Percentiles rank a stretch among this genome's conserved stretches.
phyloP scores from a whole-genome alignment of 2,888 invertebrate genomes.

The Amphiduros pacificus region DNA sequence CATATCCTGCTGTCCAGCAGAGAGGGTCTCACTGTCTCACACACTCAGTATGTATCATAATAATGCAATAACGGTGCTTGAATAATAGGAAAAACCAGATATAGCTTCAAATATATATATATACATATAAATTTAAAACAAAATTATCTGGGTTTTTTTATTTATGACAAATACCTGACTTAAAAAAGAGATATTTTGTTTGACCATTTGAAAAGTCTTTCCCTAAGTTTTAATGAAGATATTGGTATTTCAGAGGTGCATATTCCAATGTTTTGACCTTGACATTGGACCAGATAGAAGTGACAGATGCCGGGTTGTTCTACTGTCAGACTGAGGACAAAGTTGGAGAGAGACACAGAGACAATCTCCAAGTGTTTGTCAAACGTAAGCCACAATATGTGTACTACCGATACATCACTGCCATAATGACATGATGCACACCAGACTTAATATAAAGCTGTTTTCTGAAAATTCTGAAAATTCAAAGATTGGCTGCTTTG shows the following conservation, averaged over 20 bases:
- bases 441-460: too few species aligned
- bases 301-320: constrained; percentile 10
- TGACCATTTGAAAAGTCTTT: too few species aligned
- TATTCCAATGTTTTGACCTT: constrained; percentile 9
- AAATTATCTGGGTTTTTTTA: too few species aligned
- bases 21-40: background rate
- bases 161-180: too few species aligned
- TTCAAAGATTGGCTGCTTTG: too few species aligned
- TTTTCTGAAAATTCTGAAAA: too few species aligned
- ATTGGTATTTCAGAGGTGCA: constrained; percentile 13
- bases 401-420: too few species aligned
- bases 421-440: too few species aligned
- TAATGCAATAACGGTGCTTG: background rate
- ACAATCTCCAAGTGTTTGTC: background rate
- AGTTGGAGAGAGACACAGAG: background rate
- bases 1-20: constrained; percentile 7
- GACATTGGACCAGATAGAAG: background rate
- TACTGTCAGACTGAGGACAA: constrained; percentile 17
- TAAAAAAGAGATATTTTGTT: too few species aligned
- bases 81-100: background rate
- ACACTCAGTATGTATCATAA: background rate
- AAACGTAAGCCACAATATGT: too few species aligned
- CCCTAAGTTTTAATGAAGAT: too few species aligned
- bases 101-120: constrained; percentile 1
- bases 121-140: constrained; percentile 4